A percentile compares a stretch with the other conserved stretches of the same genome.
phyloP scores from a whole-genome alignment of 2,797 vertebrate genomes.

The Pristis pectinata region DNA sequence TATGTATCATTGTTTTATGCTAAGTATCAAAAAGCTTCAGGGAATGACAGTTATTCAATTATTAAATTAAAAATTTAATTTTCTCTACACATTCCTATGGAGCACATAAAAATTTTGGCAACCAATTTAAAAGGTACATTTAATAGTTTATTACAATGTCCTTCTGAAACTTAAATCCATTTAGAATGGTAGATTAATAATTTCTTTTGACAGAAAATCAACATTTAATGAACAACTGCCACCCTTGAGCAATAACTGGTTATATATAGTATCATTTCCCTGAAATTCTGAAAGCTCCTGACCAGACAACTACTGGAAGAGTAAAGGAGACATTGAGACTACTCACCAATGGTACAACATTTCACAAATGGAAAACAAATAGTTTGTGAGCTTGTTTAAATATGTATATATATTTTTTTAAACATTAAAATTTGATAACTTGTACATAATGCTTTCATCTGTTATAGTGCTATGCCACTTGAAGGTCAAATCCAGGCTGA shows the following conservation, averaged over 20 bases:
- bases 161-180: conserved; percentile 63
- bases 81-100: conserved; percentile 47
- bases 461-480: background rate
- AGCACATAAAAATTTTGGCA: conserved; percentile 53
- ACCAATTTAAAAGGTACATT: conserved; percentile 56
- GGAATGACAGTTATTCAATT: conserved; percentile 15
- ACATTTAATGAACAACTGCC: conserved; percentile 82
- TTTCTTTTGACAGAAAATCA: conserved; percentile 80
- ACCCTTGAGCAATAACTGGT: conserved; percentile 63
- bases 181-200: conserved; percentile 73
- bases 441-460: background rate
- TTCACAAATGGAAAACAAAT: conserved; percentile 58
- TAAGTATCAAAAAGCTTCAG: conserved; percentile 22
- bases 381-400: conserved; percentile 58
- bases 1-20: background rate
- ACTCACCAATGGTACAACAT: background rate
- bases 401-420: conserved; percentile 62
- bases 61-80: conserved; percentile 46
- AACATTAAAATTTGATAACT: conserved; percentile 51
- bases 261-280: conserved; percentile 36
- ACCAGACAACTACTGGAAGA: conserved; percentile 2
- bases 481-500: background rate
- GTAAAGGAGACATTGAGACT: background rate
- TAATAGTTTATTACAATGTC: conserved; percentile 57
- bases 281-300: conserved; percentile 26